Conservation (phyloP, 2,113 vertebrate genomes). For the Cebidichthys violaceus region DNA sequence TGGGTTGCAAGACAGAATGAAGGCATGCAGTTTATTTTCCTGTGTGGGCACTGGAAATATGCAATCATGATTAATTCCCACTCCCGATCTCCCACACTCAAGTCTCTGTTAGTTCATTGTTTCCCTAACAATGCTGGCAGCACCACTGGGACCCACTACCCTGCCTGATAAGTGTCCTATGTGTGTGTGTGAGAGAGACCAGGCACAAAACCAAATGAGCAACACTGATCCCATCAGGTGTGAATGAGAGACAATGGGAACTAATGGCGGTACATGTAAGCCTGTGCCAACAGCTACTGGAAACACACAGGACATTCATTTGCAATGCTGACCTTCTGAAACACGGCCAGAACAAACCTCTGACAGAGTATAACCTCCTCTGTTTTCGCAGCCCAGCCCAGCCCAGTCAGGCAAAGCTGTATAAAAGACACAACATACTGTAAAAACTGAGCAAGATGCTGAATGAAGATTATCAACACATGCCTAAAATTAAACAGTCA, state of each 20-base stretch:
- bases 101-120: constrained; percentile 71
- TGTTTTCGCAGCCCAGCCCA: constrained; percentile 5
- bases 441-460: not conserved
- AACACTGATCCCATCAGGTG: constrained; percentile 50
- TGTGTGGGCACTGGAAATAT: constrained; percentile 68
- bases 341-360: constrained; percentile 43
- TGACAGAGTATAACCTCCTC: constrained; percentile 19
- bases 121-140: constrained; percentile 70
- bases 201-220: constrained; percentile 32
- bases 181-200: not conserved
- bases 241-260: constrained; percentile 48
- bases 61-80: constrained; percentile 60
- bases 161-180: constrained; percentile 42
- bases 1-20: constrained; percentile 22
- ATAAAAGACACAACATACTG: not conserved
- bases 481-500: not conserved
- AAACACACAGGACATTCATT: constrained; percentile 44
- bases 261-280: constrained; percentile 30
- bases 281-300: constrained; percentile 28
- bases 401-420: not conserved
- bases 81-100: constrained; percentile 59
- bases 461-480: not conserved
- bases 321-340: constrained; percentile 52
- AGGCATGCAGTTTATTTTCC: constrained; percentile 54
- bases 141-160: constrained; percentile 46